Conservation (phyloP, 2,113 vertebrate species). For the Rafetus swinhoei region DNA sequence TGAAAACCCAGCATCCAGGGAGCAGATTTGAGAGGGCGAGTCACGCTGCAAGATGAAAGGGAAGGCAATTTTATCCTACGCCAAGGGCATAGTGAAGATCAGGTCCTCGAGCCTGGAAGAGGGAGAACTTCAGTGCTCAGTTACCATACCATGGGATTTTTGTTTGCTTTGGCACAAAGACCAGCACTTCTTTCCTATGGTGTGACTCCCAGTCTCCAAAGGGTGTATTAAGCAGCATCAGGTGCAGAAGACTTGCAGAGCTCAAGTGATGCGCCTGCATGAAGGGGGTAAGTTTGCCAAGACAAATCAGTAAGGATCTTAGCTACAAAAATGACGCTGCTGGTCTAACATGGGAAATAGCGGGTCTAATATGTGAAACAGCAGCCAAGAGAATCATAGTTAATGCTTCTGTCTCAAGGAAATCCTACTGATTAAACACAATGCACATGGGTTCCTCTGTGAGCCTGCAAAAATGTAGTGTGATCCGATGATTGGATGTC, state of each 20-base stretch:
- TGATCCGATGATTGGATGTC: rapidly evolving
- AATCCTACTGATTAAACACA: neutral
- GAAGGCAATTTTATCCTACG: neutral
- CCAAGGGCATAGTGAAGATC: neutral
- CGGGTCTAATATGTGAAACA: neutral
- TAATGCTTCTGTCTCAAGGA: neutral
- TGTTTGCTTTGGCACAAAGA: neutral
- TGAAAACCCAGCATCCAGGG: neutral
- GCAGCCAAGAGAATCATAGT: neutral
- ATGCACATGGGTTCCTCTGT: neutral
- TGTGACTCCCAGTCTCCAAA: neutral
- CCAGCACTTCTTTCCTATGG: neutral
- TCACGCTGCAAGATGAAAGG: neutral
- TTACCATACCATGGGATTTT: neutral
- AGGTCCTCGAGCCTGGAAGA: neutral
- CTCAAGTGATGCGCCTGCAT: neutral
- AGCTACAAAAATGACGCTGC: neutral
- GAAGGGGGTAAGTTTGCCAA: neutral
- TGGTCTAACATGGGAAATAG: neutral
- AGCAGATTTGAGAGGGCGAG: neutral
- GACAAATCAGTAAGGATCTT: neutral
- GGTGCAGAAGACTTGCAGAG: neutral
- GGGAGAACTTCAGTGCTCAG: neutral
- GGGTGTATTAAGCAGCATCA: neutral
- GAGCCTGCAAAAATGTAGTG: neutral